Conservation (phyloP, 1,140 invertebrate species). For the Diachasmimorpha longicaudata region DNA sequence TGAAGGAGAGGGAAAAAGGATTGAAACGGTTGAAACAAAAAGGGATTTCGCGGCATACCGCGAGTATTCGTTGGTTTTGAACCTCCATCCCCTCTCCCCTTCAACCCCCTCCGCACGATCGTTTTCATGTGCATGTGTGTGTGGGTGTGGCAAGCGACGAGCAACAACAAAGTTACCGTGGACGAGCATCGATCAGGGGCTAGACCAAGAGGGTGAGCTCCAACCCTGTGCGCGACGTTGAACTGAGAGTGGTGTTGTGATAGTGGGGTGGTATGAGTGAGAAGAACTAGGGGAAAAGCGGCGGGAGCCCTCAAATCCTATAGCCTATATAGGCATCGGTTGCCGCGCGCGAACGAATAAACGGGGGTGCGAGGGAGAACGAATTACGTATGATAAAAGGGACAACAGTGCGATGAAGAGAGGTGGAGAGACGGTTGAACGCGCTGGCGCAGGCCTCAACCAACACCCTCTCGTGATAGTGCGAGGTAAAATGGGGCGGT, state of each 20-base stretch:
- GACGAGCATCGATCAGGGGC: constrained; percentile 30
- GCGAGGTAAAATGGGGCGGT: neutral
- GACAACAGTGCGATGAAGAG: neutral
- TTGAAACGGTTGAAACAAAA: neutral
- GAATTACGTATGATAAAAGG: neutral
- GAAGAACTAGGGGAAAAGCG: neutral
- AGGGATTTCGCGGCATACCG: neutral
- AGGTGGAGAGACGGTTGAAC: constrained; percentile 16
- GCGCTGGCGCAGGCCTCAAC: constrained; percentile 11
- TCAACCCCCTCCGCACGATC: neutral
- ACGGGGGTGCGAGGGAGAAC: neutral
- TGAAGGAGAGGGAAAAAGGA: neutral
- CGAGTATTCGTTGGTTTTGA: neutral
- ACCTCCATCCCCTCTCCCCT: neutral
- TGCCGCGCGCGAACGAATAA: neutral
- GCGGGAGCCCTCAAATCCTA: constrained; percentile 23
- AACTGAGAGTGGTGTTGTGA: neutral
- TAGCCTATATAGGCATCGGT: constrained; percentile 9
- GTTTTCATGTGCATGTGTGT: constrained; percentile 6
- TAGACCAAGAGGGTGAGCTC: constrained; percentile 21
- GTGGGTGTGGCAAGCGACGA: constrained; percentile 30
- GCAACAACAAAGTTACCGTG: constrained; percentile 31
- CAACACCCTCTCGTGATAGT: constrained; percentile 9
- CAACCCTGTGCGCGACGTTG: neutral
- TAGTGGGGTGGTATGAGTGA: neutral